These are phyloP conservation scores for Helogale parvula DNA, from an alignment of 2,113 vertebrate genomes.

Conservation along the genomic window DNA sequence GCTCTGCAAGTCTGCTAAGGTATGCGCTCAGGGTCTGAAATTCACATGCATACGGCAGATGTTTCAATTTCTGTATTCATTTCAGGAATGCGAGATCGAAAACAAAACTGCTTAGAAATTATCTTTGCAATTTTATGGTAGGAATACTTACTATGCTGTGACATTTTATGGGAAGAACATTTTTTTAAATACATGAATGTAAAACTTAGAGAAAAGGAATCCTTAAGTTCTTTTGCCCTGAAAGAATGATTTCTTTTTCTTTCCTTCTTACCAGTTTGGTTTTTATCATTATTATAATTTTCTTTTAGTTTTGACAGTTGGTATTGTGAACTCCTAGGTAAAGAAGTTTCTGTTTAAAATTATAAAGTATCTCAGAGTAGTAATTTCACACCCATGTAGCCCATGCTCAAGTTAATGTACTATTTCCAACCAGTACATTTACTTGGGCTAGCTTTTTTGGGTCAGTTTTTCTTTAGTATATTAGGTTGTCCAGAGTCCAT, in stretches of 20 bases:
- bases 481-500: not conserved
- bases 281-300: not conserved
- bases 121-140: slow-evolving; percentile 37
- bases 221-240: not conserved
- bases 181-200: not conserved
- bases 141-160: not conserved
- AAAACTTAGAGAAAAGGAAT: slow-evolving; percentile 41
- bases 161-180: not conserved
- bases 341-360: slow-evolving; percentile 49
- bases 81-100: slow-evolving; percentile 46
- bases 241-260: not conserved
- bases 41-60: not conserved
- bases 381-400: not conserved
- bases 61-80: slow-evolving; percentile 27
- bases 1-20: not conserved
- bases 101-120: slow-evolving; percentile 37
- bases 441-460: not conserved
- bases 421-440: slow-evolving; percentile 30
- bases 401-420: not conserved
- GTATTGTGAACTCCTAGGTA: not conserved
- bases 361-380: not conserved
- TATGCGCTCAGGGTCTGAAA: not conserved
- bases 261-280: not conserved
- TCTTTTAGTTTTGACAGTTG: slow-evolving; percentile 24
- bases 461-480: not conserved